A percentile compares a stretch with the other conserved stretches of the same genome.
Conservation (phyloP, 2,888 invertebrate species). For the Troglohyphantes excavatus region DNA sequence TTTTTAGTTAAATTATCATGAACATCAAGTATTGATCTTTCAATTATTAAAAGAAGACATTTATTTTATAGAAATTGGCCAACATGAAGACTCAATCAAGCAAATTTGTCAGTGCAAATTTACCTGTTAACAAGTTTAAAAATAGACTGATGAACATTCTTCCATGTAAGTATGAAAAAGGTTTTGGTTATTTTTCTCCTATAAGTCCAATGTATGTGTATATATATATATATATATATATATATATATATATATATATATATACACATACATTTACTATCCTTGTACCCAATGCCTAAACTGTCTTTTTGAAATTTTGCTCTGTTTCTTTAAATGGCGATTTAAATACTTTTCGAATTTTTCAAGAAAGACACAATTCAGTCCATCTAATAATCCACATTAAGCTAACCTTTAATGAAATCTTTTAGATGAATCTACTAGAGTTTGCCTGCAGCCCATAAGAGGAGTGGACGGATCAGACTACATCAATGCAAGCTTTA, state of each 20-base stretch:
- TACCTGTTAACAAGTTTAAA: constrained; percentile 98
- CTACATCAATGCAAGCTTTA: constrained; percentile 99
- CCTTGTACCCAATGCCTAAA: too few species aligned
- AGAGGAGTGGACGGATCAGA: constrained; percentile 96
- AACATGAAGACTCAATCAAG: constrained; percentile 96
- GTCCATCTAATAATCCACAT: too few species aligned
- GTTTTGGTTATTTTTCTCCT: neutral
- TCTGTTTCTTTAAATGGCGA: neutral
- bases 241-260: too few species aligned
- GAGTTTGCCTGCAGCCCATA: constrained; percentile 95
- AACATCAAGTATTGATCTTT: too few species aligned
- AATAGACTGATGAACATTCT: constrained; percentile 98
- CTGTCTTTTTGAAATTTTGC: too few species aligned
- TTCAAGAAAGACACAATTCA: too few species aligned
- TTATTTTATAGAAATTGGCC: constrained; percentile 87
- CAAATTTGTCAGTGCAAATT: constrained; percentile 96
- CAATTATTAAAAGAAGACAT: too few species aligned
- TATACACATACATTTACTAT: too few species aligned
- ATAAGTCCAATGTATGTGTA: too few species aligned
- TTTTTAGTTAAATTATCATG: too few species aligned
- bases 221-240: too few species aligned
- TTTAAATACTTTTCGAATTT: neutral
- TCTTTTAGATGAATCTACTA: constrained; percentile 89
- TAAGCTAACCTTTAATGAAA: too few species aligned
- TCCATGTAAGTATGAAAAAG: constrained; percentile 85